Percentiles rank a stretch among this genome's conserved stretches.
These are phyloP conservation scores for Hippopotamus amphibius DNA, from an alignment of 2,113 vertebrate species.

Conservation along the genomic window DNA sequence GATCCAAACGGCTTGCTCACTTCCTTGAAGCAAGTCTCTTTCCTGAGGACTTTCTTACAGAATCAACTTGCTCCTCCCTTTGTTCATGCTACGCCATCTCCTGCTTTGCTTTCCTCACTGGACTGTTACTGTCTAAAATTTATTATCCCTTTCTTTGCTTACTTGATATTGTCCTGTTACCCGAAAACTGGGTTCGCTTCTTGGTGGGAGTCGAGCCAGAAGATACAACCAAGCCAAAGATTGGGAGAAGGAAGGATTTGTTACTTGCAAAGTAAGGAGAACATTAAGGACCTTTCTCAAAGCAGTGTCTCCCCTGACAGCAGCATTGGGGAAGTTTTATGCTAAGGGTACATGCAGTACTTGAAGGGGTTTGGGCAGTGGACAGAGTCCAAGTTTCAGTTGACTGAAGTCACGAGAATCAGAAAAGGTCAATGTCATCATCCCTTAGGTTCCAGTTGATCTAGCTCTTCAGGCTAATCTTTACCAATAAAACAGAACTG, in stretches of 20 bases:
- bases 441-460: neutral
- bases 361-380: no score
- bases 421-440: neutral
- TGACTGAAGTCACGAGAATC: neutral
- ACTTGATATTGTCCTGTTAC: neutral
- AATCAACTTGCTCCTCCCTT: neutral
- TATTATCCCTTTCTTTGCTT: neutral
- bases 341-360: neutral
- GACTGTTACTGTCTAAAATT: neutral
- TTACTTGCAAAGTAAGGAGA: neutral
- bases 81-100: neutral
- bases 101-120: neutral
- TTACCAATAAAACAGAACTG: neutral
- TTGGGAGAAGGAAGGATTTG: neutral
- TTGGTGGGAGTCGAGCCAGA: neutral
- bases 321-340: neutral
- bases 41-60: neutral
- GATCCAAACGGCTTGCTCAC: neutral
- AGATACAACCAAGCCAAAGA: neutral
- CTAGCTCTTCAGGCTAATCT: neutral
- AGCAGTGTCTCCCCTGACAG: neutral
- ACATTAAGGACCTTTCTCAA: neutral
- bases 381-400: neutral
- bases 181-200: neutral
- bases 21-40: neutral